Base-by-base conservation (phyloP, 2,888 invertebrate species). In the Oligia strigilis region DNA sequence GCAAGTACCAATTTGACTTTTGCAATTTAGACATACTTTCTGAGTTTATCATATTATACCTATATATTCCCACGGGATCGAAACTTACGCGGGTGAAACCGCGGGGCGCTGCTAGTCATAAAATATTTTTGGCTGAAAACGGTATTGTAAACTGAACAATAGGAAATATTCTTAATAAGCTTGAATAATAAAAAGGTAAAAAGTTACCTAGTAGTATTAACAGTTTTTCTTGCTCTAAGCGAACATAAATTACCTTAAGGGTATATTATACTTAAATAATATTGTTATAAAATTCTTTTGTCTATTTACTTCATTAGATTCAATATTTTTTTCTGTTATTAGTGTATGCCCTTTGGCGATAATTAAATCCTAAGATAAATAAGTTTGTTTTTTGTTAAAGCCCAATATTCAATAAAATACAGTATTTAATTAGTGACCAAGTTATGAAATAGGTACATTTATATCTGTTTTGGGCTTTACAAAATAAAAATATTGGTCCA, bases 171-270 rank as follows among this genome's bases (percentile, higher is more conserved):
- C 40, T 40, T 36, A 40, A 49, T 55, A 17, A 52, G 43, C 6
- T 43, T 78, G 23, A 36, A 65, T 52, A 70, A 46, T 52, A 64
- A 29, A 49, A n/a, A 19, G 49, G 0, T 5, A 40, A 55, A 65
- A 65, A 23, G 36, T 0, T 29, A 14, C 23, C 19, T 6, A 43
- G 4, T 58, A 55, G 23, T 19, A 49, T 17, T 73, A 62, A 14
- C 29, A 78, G 23, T 19, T 58, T 62, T 29, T 58, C 36, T 72
- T 60, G 43, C 65, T 62, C 17, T 17, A 36, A 49, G 65, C 65
- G 29, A 84, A 80, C 40, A 40, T 43, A 43, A 83, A 66, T 82
- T 78, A 60, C 52, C 8, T 43, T n/a, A 65, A 69, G 67, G 62
- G 52, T 62, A 52, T 65, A 62, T 46, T 83, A n/a, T 60, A 46